phyloP scores from a whole-genome alignment of 2,888 invertebrate species.

The Chironomus tentans region DNA sequence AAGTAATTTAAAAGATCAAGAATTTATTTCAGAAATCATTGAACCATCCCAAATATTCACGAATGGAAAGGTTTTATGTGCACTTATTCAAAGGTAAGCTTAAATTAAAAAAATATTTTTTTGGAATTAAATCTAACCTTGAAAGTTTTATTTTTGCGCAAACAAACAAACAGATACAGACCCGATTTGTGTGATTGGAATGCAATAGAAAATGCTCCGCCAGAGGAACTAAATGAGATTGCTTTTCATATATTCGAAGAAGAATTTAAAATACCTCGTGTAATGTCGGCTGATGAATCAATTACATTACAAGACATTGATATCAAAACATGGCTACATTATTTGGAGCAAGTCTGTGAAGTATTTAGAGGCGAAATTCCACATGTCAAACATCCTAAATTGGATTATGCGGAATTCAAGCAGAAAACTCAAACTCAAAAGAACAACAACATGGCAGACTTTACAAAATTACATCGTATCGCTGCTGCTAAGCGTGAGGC shows the following conservation, averaged over 20 bases:
- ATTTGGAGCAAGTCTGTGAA: constrained; percentile 80
- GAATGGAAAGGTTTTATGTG: constrained; percentile 40
- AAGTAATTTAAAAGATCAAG: constrained; percentile 38
- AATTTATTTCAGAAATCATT: constrained; percentile 37
- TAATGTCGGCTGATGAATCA: constrained; percentile 69
- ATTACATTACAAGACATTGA: constrained; percentile 37
- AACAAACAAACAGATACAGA: constrained; percentile 54
- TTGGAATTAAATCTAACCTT: neutral
- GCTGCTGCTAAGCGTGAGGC: constrained; percentile 14
- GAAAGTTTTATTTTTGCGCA: neutral
- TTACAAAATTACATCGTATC: constrained; percentile 18
- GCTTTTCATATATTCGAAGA: constrained; percentile 81
- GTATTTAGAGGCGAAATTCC: constrained; percentile 88
- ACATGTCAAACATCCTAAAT: constrained; percentile 63
- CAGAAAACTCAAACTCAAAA: constrained; percentile 38
- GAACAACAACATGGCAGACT: constrained; percentile 29
- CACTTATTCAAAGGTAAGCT: constrained; percentile 40
- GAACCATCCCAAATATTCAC: constrained; percentile 41
- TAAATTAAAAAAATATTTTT: neutral
- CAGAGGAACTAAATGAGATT: constrained; percentile 61
- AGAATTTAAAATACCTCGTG: constrained; percentile 63
- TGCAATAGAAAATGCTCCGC: constrained; percentile 53
- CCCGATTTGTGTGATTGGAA: constrained; percentile 79
- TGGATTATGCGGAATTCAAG: constrained; percentile 45
- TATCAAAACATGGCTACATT: constrained; percentile 53